Base-by-base conservation (phyloP, 2,888 invertebrate genomes). In the Pomacea canaliculata region DNA sequence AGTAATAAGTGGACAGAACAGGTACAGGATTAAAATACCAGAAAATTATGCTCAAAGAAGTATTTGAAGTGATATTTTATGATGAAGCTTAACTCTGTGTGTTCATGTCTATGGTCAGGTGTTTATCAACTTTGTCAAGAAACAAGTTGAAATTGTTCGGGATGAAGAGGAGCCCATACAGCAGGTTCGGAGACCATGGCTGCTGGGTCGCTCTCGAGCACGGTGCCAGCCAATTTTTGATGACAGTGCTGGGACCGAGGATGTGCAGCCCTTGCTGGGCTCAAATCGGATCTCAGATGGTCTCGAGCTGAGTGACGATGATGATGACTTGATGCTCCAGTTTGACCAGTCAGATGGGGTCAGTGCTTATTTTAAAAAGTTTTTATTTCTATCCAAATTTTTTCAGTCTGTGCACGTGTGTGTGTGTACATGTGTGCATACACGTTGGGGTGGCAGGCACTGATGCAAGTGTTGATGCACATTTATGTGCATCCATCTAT, bases 131-230 rank as follows among this genome's bases (percentile, higher is more conserved):
- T 90, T 90, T 83, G 90, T 89, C n/a, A 89, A 89, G 73, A 86
- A 89, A 79, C 89, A 90, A 80, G 84, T 85, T 69, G 89, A 89
- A 79, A 85, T 88, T 59, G 86, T 88, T 5, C 83, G 84, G 65
- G 88, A 89, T 84, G 88, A 87, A 70, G 87, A 86, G 60, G 77
- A 67, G 59, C 16, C 59, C 59, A 5, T 56, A 71, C 81, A 51
- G 76, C 81, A 56, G 81, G 80, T 46, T 83, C 80, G 23, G 70
- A 82, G 68, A 65, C 70, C 13, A 83, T 86, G 87, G 85, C 72
- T 86, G 86, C 67, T 75, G 78, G 59, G 79, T 76, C 48, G 65
- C 80, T 69, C 75, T 63, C 23, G 84, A 94, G 8, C 97, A 63
- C 77, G 46, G 66, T 78, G 51, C 8, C 51, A 56, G 51, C 51